Conservation (phyloP, 1,140 invertebrate species). For the Leptinotarsa texana region DNA sequence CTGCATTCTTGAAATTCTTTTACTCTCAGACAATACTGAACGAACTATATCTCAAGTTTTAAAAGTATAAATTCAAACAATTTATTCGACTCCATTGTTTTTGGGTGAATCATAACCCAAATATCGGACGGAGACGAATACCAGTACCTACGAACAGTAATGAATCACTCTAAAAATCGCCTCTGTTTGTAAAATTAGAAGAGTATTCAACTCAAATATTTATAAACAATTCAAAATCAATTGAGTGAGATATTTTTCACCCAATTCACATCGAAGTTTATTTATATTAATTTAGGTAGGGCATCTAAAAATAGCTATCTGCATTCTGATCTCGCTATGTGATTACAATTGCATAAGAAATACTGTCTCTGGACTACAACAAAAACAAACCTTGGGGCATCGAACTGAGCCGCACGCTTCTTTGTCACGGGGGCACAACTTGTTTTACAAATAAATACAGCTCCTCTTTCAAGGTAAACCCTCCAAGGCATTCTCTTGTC, state of each 20-base stretch:
- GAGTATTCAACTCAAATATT: slow-evolving; percentile 3
- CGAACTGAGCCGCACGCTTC: slow-evolving; percentile 18
- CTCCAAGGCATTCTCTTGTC: no score
- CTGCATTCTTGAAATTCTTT: no score
- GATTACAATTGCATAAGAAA: slow-evolving; percentile 22
- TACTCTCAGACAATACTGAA: no score
- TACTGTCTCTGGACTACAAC: slow-evolving; percentile 11
- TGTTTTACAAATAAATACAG: slow-evolving; percentile 21
- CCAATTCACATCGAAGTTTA: slow-evolving; percentile 5
- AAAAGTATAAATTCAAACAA: no score
- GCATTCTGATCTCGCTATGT: not conserved
- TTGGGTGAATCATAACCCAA: no score
- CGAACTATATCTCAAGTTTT: no score
- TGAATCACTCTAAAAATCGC: no score
- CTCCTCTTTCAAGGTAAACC: not conserved
- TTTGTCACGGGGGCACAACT: slow-evolving; percentile 24
- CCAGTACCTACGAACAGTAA: no score
- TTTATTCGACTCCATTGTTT: no score
- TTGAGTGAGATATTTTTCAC: slow-evolving; percentile 3
- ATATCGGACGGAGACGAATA: no score
- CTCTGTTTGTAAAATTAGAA: not conserved
- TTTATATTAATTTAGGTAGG: slow-evolving; percentile 6
- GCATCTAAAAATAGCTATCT: slow-evolving; percentile 5
- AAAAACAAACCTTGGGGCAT: slow-evolving; percentile 21
- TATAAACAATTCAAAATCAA: slow-evolving; percentile 1